A percentile compares a stretch with the other conserved stretches of the same genome.
phyloP scores from a whole-genome alignment of 2,888 invertebrate genomes.

The Morpho achilles region DNA sequence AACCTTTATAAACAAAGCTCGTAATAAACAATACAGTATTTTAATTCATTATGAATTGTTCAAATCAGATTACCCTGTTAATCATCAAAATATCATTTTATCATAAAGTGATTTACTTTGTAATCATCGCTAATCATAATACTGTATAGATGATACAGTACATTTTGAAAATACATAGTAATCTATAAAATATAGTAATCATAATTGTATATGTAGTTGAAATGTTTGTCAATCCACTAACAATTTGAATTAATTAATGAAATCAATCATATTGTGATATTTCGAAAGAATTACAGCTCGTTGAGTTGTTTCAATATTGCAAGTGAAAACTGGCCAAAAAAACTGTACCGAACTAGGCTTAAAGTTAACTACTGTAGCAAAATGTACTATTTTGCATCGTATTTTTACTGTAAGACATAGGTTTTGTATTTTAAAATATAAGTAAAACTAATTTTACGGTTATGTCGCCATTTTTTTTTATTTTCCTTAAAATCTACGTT shows the following conservation, averaged over 20 bases:
- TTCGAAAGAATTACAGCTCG: neutral
- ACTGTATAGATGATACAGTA: too few relatives aligned
- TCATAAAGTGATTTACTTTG: too few relatives aligned
- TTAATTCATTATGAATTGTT: too few relatives aligned
- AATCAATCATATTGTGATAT: conserved; percentile 12
- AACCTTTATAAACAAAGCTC: too few relatives aligned
- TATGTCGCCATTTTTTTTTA: conserved; percentile 24
- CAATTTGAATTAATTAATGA: neutral
- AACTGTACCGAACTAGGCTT: conserved; percentile 7
- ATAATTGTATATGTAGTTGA: too few relatives aligned
- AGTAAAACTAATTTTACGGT: conserved; percentile 21
- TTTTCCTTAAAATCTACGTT: conserved; percentile 3
- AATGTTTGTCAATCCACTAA: too few relatives aligned
- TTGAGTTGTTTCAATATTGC: conserved; percentile 2
- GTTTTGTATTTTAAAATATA: conserved; percentile 27
- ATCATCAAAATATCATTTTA: too few relatives aligned
- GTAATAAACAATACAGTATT: too few relatives aligned
- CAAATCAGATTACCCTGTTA: too few relatives aligned
- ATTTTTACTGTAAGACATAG: conserved; percentile 22
- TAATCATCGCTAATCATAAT: too few relatives aligned
- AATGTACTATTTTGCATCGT: conserved; percentile 24
- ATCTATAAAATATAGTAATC: too few relatives aligned
- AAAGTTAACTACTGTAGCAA: conserved; percentile 17
- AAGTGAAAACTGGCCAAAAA: conserved; percentile 15
- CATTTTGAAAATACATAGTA: too few relatives aligned